These are phyloP conservation scores for Brotula barbata DNA, from an alignment of 2,797 vertebrate genomes.

Conservation along the genomic window DNA sequence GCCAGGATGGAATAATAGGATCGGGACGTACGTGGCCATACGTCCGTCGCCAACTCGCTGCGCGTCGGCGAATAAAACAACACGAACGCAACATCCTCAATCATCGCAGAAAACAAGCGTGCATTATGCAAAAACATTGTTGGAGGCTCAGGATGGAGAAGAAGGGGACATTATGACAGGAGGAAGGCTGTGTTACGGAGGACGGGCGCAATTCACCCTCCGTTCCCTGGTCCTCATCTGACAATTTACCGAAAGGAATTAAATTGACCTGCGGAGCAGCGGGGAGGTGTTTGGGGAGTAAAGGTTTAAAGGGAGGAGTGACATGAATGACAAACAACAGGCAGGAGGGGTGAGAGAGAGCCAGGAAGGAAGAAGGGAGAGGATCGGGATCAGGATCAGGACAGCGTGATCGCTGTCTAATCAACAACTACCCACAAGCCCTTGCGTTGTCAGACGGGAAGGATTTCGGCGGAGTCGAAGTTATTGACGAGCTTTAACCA, in stretches of 20 bases:
- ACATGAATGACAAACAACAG: neutral
- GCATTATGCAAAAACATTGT: neutral
- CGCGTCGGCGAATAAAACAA: slow-evolving; percentile 38
- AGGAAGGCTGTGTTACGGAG: neutral
- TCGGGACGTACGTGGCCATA: too few species aligned
- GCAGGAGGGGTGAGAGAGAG: neutral
- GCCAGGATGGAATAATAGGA: too few species aligned
- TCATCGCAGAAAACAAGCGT: too few species aligned
- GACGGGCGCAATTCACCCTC: slow-evolving; percentile 6
- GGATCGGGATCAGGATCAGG: neutral
- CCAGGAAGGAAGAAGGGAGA: slow-evolving; percentile 2
- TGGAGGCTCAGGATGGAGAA: neutral
- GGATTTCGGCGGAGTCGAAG: slow-evolving; percentile 40
- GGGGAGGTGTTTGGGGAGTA: neutral
- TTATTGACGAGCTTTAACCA: slow-evolving; percentile 60
- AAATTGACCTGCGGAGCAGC: slow-evolving; percentile 7
- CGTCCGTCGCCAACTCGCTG: slow-evolving; percentile 1
- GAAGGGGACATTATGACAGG: neutral
- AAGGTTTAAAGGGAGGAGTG: neutral
- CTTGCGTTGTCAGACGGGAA: slow-evolving; percentile 30
- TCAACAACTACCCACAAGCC: slow-evolving; percentile 49
- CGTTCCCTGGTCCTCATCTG: neutral
- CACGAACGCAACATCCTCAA: too few species aligned
- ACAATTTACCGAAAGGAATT: slow-evolving; percentile 9
- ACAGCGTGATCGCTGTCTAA: slow-evolving; percentile 47